Base-by-base conservation (phyloP, 2,797 vertebrate species). In the Zalophus californianus region DNA sequence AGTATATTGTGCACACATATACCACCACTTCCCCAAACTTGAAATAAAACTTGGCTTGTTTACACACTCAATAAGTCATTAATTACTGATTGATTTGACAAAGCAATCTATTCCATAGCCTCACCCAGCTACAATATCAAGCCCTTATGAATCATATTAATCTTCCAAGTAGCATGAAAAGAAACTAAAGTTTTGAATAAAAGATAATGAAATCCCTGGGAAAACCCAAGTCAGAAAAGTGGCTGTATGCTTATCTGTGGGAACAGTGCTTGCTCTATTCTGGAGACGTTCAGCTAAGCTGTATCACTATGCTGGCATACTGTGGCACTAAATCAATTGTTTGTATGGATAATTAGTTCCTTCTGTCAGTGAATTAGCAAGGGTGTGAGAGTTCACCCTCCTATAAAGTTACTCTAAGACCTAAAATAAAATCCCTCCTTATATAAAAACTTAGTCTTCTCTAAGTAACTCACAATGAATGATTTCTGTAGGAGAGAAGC, bases 401-500 rank as follows among this genome's bases (percentile, higher is more conserved):
- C 54, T 0, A 29, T 82, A 70, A 35, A 75, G 73, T 96, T 97
- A 92, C 73, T 82, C 44, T 89, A 97, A 96, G 56, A 82, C 21
- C 41, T 95, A 87, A 85, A 89, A 86, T 83, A 60, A 96, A 84
- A 89, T 95, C 64, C 16, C 64, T 84, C 54, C 62, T 97, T 97
- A 90, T 80, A 94, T 73, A 86, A 93, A 89, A 91, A 60, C 35
- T 93, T 89, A 93, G 85, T 60, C 92, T 89, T 97, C 92, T 41
- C 11, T 38, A 94, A 97, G 54, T 82, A 97, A 83, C 75, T 48
- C 72, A 92, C 77, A 97, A 83, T 29, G 44, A 82, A 91, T 56
- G 21, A 41, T 60, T 62, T 97, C 93, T 88, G 50, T 79, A 96
- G 92, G 94, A 97, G 90, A 97, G 50, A 97, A 72, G 2, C 56